Conservation (phyloP, 2,888 invertebrate genomes). For the Torymus texanus region DNA sequence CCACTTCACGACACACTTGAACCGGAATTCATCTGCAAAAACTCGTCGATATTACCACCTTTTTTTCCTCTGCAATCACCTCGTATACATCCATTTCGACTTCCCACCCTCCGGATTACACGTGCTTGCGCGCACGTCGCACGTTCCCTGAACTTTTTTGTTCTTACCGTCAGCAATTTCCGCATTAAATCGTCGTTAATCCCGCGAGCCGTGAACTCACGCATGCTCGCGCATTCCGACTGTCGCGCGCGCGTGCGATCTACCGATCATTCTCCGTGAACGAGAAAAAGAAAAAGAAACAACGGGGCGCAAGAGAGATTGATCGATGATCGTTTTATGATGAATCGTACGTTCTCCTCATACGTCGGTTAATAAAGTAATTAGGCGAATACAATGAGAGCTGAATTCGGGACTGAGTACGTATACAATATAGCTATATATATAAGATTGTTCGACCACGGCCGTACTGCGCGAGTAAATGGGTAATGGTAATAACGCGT, state of each 20-base stretch:
- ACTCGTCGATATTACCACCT: neutral
- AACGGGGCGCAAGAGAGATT: constrained; percentile 9
- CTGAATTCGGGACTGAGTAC: constrained; percentile 5
- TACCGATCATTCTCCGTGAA: neutral
- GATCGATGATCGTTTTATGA: constrained; percentile 29
- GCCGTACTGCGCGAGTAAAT: neutral
- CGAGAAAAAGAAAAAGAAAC: neutral
- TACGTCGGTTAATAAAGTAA: constrained; percentile 48
- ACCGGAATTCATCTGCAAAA: neutral
- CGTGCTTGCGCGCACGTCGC: too few species aligned
- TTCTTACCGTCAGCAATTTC: constrained; percentile 12
- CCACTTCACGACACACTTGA: neutral
- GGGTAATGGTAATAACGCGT: constrained; percentile 35
- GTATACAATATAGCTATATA: neutral
- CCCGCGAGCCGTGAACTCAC: constrained; percentile 59
- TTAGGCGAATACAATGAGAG: constrained; percentile 24
- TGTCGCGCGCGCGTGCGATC: neutral
- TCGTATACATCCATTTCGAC: neutral
- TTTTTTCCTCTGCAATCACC: constrained; percentile 15
- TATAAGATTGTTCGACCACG: neutral
- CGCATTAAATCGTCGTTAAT: constrained; percentile 58
- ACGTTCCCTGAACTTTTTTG: neutral
- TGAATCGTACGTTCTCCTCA: constrained; percentile 13
- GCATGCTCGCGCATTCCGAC: constrained; percentile 37
- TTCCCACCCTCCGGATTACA: too few species aligned